Base-by-base conservation (phyloP, 1,140 invertebrate genomes). In the Venturia canescens region DNA sequence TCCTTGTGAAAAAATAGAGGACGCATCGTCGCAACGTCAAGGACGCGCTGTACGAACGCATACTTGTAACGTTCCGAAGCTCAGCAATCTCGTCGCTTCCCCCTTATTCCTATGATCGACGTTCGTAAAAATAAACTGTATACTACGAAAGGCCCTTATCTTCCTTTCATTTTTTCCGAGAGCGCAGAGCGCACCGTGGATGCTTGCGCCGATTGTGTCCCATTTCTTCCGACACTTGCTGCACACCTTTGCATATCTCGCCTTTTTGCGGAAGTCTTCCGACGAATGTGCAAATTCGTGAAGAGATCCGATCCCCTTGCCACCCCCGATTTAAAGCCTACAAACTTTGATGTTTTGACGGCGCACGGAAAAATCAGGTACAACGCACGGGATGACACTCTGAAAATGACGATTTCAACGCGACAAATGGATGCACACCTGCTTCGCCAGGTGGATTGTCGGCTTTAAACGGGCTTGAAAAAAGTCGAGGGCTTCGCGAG, bases 61-160 rank as follows among this genome's bases (percentile, higher is more conserved):
- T 31, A 75, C 31, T 13, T 75, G 18, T 9, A 72, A 26, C 48
- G 13, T 57, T 57, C 6, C 48, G 23, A 66, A 26, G 48, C 27
- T 31, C 71, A 26, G 71, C 26, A 75, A 31, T 50, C 21, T 29
- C 71, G n/a, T 31, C 4, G 4, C 60, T 3, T 27, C 13, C 6
- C 23, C 53, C n/a, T n/a, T n/a, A n/a, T n/a, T 21, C n/a, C 53
- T 23, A 1, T 4, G 3, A 18, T 23, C 60, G 27, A 27, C 71
- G 57, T 57, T 75, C 53, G 71, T 57, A 26, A 53, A 27, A 23
- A 29, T 18, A 75, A 75, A 75, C 38, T 5, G 13, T 44, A 13
- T 29, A 6, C 16, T n/a, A n/a, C n/a, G 21, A 29, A 13, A 23
- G 21, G 0, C 48, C 11, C 50, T 75, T 26, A 66, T 66, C 13